Conservation (phyloP, 2,888 invertebrate genomes). For the Latheticus oryzae region DNA sequence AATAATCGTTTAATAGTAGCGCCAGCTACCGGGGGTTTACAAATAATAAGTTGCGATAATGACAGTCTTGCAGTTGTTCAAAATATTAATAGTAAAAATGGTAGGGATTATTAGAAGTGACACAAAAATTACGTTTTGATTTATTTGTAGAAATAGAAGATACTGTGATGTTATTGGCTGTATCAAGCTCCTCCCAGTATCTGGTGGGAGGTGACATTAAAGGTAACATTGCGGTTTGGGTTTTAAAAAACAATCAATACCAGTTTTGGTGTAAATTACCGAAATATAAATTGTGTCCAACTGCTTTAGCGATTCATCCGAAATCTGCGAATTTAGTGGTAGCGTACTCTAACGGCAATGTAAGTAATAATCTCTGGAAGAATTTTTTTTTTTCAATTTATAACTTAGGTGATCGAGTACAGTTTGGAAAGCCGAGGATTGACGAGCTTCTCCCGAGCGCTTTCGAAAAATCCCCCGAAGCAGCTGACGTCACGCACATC, state of each 20-base stretch:
- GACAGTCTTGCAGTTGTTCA: slow-evolving; percentile 56
- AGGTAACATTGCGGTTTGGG: slow-evolving; percentile 77
- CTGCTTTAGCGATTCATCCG: slow-evolving; percentile 78
- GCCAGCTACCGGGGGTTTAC: slow-evolving; percentile 62
- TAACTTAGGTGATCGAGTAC: slow-evolving; percentile 85
- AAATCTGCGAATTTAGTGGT: slow-evolving; percentile 72
- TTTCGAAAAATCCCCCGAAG: slow-evolving; percentile 68
- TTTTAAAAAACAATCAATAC: slow-evolving; percentile 60
- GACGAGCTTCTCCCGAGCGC: slow-evolving; percentile 72
- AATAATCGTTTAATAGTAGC: slow-evolving; percentile 65
- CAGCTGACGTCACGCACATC: slow-evolving; percentile 71
- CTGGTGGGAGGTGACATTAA: slow-evolving; percentile 76
- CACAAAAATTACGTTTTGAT: no score
- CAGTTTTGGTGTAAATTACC: slow-evolving; percentile 74
- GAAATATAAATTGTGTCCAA: slow-evolving; percentile 75
- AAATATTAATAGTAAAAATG: slow-evolving; percentile 60
- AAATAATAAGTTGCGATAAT: slow-evolving; percentile 63
- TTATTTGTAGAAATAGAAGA: slow-evolving; percentile 69
- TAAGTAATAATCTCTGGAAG: slow-evolving; percentile 61
- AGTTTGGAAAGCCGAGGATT: slow-evolving; percentile 73
- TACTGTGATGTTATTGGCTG: slow-evolving; percentile 67
- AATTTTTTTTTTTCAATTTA: no score
- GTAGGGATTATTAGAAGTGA: slow-evolving; percentile 49
- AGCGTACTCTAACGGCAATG: slow-evolving; percentile 84
- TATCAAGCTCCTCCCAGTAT: slow-evolving; percentile 71